Base-by-base conservation (phyloP, 2,113 vertebrate genomes). In the Epinephelus moara region DNA sequence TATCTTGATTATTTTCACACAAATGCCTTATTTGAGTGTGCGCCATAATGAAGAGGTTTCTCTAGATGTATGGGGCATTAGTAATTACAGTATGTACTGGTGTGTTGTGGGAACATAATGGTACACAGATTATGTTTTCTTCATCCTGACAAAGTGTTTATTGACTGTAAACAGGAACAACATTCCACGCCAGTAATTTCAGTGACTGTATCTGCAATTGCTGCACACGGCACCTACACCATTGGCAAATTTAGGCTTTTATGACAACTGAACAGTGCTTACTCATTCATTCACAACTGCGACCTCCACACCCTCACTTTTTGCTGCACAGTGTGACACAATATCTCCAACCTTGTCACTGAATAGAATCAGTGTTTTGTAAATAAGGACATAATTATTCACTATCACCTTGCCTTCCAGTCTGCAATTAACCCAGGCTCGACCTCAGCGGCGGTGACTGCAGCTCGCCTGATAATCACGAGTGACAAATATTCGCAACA, bases 311-410 rank as follows among this genome's bases (percentile, higher is more conserved):
- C 17, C 9, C 5, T 60, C 40, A 12, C 56, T 33, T 6, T 33
- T 17, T 30, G 15, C 53, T 4, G 18, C 56, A 4, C 14, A 6
- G 6, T 21, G 18, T 67, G 17, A 4, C 33, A 25, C 52, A 19
- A 21, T 15, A 60, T 50, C 30, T 45, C 27, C 18, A 14, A 23
- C 27, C n/a, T 15, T 49, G 53, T 50, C 15, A 10, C 60, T 21
- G 19, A 82, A 13, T 45, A 6, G 49, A 74, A 56, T 76, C 25
- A 11, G 47, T 42, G 21, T 79, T 80, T 73, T 50, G 63, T 60
- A 71, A 79, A 83, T 84, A 81, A 27, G 82, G 86, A 67, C 70
- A 33, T 67, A 64, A 89, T 88, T 78, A 81, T 80, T 57, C 59
- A 53, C 25, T 11, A n/a, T 67, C 80, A 82, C 64, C 77, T 70